phyloP scores from a whole-genome alignment of 2,888 invertebrate genomes.

The Limnephilus lunatus region DNA sequence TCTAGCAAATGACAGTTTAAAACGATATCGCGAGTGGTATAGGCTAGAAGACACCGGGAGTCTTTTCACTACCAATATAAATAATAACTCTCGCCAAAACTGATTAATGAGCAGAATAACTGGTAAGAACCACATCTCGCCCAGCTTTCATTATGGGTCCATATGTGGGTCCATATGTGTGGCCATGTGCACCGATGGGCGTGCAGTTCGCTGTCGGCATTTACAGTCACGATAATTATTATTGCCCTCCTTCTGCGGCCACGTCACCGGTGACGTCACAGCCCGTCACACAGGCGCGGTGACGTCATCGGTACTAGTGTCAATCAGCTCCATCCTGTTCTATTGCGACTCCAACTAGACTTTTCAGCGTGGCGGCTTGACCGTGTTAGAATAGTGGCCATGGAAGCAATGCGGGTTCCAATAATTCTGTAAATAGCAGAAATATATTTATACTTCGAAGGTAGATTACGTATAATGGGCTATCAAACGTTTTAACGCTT shows the following conservation, averaged over 20 bases:
- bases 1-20: background rate
- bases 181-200: background rate
- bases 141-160: background rate
- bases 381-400: background rate
- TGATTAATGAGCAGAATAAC: background rate
- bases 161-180: background rate
- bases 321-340: background rate
- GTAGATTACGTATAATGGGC: background rate
- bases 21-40: background rate
- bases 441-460: background rate
- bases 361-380: background rate
- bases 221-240: background rate
- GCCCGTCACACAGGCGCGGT: background rate
- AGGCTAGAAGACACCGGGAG: background rate
- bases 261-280: conserved; percentile 13
- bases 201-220: conserved; percentile 2
- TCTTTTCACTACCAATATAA: background rate
- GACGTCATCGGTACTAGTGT: background rate
- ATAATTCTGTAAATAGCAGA: background rate
- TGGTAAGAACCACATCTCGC: background rate
- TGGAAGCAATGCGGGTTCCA: background rate
- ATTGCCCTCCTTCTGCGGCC: background rate
- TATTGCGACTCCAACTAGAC: background rate
- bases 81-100: background rate
- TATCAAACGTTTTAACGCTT: background rate